These are phyloP conservation scores for Hetaerina americana DNA, from an alignment of 1,140 invertebrate genomes.

Conservation along the genomic window DNA sequence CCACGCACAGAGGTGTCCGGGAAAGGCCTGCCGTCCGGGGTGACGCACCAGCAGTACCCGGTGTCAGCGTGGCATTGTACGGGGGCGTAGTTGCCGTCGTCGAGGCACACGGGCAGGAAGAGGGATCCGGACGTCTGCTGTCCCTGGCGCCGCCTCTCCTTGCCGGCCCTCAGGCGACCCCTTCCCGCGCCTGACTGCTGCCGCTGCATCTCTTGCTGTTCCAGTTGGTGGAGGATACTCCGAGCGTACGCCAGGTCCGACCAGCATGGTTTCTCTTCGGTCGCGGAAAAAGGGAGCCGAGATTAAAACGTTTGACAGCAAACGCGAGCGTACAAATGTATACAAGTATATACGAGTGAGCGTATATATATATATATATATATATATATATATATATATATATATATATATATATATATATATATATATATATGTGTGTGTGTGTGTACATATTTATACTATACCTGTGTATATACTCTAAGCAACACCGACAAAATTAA, in stretches of 20 bases:
- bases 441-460: too few relatives aligned
- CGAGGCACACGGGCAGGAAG: conserved; percentile 51
- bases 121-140: conserved; percentile 16
- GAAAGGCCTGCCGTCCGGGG: conserved; percentile 60
- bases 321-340: conserved; percentile 23
- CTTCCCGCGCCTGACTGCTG: conserved; percentile 3
- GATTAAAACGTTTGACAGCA: neutral
- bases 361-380: too few relatives aligned
- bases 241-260: conserved; percentile 23
- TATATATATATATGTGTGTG: too few relatives aligned
- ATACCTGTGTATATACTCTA: too few relatives aligned
- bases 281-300: conserved; percentile 7
- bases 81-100: conserved; percentile 67
- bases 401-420: too few relatives aligned
- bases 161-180: conserved; percentile 2
- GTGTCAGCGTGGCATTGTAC: conserved; percentile 68
- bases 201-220: neutral
- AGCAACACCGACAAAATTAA: too few relatives aligned
- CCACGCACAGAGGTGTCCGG: conserved; percentile 56
- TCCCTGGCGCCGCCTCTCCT: conserved; percentile 20
- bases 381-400: too few relatives aligned
- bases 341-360: too few relatives aligned
- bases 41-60: conserved; percentile 75
- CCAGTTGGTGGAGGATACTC: neutral
- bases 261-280: conserved; percentile 30